A percentile compares a stretch with the other conserved stretches of the same genome.
Conservation (phyloP, 2,113 vertebrate species). For the Dasypus novemcinctus region DNA sequence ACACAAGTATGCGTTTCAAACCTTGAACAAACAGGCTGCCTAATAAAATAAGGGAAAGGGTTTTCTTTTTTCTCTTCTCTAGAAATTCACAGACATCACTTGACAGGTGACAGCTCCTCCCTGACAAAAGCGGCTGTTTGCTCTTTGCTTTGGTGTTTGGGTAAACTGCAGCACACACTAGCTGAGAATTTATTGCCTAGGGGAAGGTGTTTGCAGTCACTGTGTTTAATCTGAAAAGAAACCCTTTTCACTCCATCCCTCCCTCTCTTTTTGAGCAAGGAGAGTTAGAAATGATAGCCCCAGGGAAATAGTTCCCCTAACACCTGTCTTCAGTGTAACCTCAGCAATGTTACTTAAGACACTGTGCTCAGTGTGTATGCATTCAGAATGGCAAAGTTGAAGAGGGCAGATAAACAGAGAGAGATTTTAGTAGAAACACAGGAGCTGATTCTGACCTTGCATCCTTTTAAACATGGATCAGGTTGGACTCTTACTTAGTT, state of each 20-base stretch:
- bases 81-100: slow-evolving; percentile 84
- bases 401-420: slow-evolving; percentile 84
- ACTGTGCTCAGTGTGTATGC: slow-evolving; percentile 75
- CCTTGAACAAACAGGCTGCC: slow-evolving; percentile 83
- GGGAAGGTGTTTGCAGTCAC: slow-evolving; percentile 89
- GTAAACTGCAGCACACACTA: slow-evolving; percentile 79
- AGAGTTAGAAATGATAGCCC: slow-evolving; percentile 78
- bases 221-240: slow-evolving; percentile 91
- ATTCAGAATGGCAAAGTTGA: slow-evolving; percentile 79
- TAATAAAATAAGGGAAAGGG: slow-evolving; percentile 81
- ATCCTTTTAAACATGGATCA: slow-evolving; percentile 45
- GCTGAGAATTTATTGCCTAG: slow-evolving; percentile 86
- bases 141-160: slow-evolving; percentile 82
- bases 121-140: slow-evolving; percentile 82
- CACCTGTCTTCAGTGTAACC: slow-evolving; percentile 87
- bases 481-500: slow-evolving; percentile 59
- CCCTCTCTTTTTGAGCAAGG: slow-evolving; percentile 71
- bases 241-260: slow-evolving; percentile 82
- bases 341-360: slow-evolving; percentile 82
- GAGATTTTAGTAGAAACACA: slow-evolving; percentile 79
- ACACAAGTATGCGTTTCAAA: slow-evolving; percentile 80
- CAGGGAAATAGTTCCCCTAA: slow-evolving; percentile 81
- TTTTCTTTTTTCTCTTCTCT: slow-evolving; percentile 78
- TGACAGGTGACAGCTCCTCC: slow-evolving; percentile 86
- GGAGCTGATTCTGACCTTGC: slow-evolving; percentile 67